phyloP scores from a whole-genome alignment of 2,113 vertebrate genomes.

The Cervus canadensis region DNA sequence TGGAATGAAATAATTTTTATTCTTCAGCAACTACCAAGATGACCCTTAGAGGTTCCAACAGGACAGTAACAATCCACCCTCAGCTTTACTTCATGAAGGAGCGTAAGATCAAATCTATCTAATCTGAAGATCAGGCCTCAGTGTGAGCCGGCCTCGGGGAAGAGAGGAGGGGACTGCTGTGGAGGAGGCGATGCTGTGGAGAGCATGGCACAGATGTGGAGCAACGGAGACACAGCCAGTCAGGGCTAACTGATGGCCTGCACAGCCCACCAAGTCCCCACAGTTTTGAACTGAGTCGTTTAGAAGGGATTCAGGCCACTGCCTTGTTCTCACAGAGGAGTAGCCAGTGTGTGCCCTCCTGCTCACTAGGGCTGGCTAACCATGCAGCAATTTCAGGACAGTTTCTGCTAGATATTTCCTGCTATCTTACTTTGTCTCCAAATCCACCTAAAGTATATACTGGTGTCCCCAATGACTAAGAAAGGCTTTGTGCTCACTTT shows the following conservation, averaged over 20 bases:
- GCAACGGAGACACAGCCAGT: rapidly evolving
- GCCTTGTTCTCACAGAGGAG: not conserved
- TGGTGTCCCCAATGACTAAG: not conserved
- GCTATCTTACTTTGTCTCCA: not conserved
- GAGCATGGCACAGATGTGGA: rapidly evolving
- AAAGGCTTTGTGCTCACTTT: not conserved
- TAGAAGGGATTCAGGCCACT: not conserved
- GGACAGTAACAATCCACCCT: not conserved
- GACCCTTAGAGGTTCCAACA: not conserved
- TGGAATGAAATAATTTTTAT: not conserved
- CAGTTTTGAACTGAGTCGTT: not conserved
- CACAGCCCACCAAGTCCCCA: not conserved
- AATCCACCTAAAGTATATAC: rapidly evolving
- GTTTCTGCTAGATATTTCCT: not conserved
- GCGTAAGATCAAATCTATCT: not conserved
- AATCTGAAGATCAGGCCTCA: not conserved
- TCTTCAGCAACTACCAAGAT: not conserved
- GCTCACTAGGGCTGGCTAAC: not conserved
- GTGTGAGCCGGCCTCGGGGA: rapidly evolving
- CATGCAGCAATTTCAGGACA: rapidly evolving
- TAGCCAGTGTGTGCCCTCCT: rapidly evolving
- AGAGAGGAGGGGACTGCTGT: rapidly evolving
- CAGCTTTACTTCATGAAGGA: not conserved
- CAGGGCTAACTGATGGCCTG: rapidly evolving
- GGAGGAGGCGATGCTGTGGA: not conserved